These are phyloP conservation scores for Crotalus tigris DNA, from an alignment of 2,113 vertebrate species.

Conservation along the genomic window DNA sequence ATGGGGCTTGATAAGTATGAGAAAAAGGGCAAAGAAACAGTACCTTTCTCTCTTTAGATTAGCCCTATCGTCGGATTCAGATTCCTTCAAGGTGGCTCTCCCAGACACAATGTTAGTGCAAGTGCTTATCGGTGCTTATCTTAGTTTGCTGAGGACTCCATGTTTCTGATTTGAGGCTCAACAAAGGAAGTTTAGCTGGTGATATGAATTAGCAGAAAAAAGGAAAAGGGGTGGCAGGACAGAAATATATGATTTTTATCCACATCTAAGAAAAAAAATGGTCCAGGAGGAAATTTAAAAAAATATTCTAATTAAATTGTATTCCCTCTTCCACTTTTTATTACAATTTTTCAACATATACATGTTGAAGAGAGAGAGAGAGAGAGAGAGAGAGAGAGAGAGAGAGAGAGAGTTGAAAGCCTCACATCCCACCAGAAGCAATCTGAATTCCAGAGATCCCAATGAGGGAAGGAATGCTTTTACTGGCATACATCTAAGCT, in stretches of 20 bases:
- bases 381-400: too few relatives aligned
- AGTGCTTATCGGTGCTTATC: conserved; percentile 52
- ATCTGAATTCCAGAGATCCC: conserved; percentile 2
- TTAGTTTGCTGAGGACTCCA: background rate
- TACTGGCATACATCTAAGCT: background rate
- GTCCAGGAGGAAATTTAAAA: background rate
- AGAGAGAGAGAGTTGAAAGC: background rate
- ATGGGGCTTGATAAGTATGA: background rate
- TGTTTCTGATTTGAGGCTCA: background rate
- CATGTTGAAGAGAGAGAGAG: too few relatives aligned
- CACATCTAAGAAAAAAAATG: conserved; percentile 38
- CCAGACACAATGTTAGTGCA: rapidly evolving
- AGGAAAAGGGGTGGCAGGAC: background rate
- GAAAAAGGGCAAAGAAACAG: background rate
- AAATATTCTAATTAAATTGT: background rate
- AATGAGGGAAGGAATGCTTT: background rate
- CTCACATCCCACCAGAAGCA: background rate
- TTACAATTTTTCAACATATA: background rate
- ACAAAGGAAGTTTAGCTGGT: background rate
- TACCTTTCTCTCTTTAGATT: rapidly evolving
- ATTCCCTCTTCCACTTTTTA: background rate
- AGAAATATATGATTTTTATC: conserved; percentile 13
- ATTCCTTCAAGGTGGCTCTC: background rate
- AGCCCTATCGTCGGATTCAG: background rate
- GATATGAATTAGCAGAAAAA: background rate